Evolutionary conservation across 2,888 invertebrate species (phyloP).

Genomic region (Didymodactylos carnosus): DNA sequence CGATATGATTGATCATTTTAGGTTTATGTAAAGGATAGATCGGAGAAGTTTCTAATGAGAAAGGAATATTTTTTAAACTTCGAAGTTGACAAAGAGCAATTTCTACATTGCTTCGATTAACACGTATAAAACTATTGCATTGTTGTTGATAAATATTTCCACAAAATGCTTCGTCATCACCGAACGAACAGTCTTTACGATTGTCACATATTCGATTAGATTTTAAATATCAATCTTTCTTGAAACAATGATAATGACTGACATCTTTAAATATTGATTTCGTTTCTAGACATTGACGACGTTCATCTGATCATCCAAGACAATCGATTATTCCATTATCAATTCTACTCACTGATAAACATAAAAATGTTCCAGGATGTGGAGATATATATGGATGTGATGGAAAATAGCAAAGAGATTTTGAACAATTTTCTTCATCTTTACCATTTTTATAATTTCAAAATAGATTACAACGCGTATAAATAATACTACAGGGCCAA

Average conservation of each 20-base stretch:
- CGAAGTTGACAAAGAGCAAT: background rate
- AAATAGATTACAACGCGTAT: background rate
- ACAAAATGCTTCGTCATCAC: background rate
- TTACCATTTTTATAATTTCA: background rate
- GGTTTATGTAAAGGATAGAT: background rate
- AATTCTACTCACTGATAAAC: background rate
- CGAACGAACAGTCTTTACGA: background rate
- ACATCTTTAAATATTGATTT: background rate
- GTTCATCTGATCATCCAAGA: background rate
- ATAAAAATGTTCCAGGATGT: background rate
- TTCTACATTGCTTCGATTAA: no score
- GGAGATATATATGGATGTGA: background rate
- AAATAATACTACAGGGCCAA: background rate
- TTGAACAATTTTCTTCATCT: background rate
- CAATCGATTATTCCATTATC: background rate
- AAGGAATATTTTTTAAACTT: background rate
- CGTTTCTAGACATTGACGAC: background rate
- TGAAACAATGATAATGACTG: background rate
- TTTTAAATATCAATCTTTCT: background rate
- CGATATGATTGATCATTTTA: background rate
- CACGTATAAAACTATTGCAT: rapidly evolving
- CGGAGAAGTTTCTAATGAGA: background rate
- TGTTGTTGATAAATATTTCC: background rate
- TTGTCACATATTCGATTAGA: background rate
- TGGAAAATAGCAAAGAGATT: background rate